Conservation (phyloP, 2,797 vertebrate genomes). For the Siniperca obscura region DNA sequence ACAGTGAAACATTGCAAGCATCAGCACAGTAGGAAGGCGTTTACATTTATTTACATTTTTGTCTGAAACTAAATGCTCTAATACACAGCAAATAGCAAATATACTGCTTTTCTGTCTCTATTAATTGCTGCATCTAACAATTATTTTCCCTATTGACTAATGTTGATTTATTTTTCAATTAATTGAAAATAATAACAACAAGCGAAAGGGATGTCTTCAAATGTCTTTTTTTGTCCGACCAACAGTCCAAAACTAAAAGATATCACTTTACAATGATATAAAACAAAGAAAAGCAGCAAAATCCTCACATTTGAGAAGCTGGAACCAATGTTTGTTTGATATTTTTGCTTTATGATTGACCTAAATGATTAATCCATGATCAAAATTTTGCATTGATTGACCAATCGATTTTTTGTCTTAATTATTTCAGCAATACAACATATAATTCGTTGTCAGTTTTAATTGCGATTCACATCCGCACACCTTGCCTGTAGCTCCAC, state of each 20-base stretch:
- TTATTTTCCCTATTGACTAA: background rate
- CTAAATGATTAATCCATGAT: background rate
- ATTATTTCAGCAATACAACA: background rate
- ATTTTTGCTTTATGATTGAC: background rate
- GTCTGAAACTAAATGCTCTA: no score
- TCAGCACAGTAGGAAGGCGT: no score
- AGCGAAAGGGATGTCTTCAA: background rate
- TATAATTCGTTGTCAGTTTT: no score
- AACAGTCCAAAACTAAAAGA: background rate
- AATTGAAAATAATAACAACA: background rate
- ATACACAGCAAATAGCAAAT: no score
- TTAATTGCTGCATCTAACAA: background rate
- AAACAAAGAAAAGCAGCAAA: background rate
- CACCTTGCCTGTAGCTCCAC: no score
- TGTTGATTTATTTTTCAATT: background rate
- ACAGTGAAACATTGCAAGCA: background rate
- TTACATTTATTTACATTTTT: no score
- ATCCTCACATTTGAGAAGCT: no score
- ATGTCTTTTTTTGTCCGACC: background rate
- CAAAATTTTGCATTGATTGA: background rate
- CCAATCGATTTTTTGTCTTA: background rate
- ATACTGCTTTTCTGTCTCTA: no score
- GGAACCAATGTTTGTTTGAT: background rate
- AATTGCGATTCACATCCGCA: no score
- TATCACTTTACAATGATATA: background rate